Conservation (phyloP, 2,113 vertebrate genomes). For the Pangasianodon hypophthalmus region DNA sequence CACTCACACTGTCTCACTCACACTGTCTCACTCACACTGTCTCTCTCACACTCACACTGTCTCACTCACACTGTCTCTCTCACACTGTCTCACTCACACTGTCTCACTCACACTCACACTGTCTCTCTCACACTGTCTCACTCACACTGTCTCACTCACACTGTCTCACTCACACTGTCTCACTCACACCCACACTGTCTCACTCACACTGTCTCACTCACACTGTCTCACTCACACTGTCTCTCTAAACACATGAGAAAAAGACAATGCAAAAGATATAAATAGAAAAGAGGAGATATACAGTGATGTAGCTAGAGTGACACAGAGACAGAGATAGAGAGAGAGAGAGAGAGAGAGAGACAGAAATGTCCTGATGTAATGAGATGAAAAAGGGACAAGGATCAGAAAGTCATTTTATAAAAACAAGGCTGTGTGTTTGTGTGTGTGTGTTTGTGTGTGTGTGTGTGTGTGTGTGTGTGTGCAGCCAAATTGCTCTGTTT, state of each 20-base stretch:
- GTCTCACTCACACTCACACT: not conserved
- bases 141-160: slow-evolving; percentile 30
- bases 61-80: slow-evolving; percentile 40
- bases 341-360: not conserved
- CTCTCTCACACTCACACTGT: slow-evolving; percentile 21
- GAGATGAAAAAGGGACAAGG: not conserved
- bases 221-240: not conserved
- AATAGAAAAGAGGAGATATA: not conserved
- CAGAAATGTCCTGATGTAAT: not conserved
- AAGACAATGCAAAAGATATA: not conserved
- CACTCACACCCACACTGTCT: slow-evolving; percentile 33
- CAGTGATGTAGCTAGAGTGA: not conserved
- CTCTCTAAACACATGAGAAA: not conserved
- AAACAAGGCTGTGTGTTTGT: not conserved
- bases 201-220: not conserved
- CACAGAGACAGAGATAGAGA: not conserved
- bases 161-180: not conserved
- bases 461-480: not conserved
- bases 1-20: not conserved
- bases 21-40: not conserved
- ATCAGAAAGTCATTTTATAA: not conserved
- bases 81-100: slow-evolving; percentile 24
- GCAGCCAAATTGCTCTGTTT: not conserved
- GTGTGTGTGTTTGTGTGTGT: slow-evolving; percentile 2
- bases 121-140: not conserved